A percentile compares a stretch with the other conserved stretches of the same genome.
These are phyloP conservation scores for Acronicta leporina DNA, from an alignment of 2,888 invertebrate genomes.

Conservation along the genomic window DNA sequence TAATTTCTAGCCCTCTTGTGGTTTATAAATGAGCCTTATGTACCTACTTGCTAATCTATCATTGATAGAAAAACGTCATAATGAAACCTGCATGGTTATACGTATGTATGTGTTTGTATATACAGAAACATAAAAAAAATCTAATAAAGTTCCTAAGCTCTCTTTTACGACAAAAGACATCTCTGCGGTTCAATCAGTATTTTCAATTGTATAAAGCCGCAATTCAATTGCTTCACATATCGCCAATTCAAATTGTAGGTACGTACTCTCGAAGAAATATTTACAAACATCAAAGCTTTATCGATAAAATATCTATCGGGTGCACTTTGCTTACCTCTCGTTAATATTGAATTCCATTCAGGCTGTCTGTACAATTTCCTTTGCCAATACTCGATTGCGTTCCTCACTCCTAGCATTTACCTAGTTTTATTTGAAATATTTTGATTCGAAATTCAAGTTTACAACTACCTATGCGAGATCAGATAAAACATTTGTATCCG, in stretches of 20 bases:
- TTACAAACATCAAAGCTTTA: conserved; percentile 8
- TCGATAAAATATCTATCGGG: conserved; percentile 26
- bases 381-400: conserved; percentile 3
- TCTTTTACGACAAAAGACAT: too few species aligned
- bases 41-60: too few species aligned
- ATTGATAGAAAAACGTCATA: too few species aligned
- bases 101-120: too few species aligned
- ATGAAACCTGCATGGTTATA: too few species aligned
- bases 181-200: not conserved
- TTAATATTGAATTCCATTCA: conserved; percentile 19
- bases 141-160: too few species aligned
- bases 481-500: conserved; percentile 32
- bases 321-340: conserved; percentile 9
- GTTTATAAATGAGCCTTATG: too few species aligned
- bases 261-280: conserved; percentile 18
- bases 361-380: conserved; percentile 6
- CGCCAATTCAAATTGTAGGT: conserved; percentile 3
- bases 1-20: too few species aligned
- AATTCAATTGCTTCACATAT: not conserved
- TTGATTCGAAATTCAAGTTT: not conserved
- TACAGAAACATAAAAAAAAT: too few species aligned
- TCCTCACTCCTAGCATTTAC: not conserved
- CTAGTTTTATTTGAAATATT: not conserved
- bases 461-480: conserved; percentile 5
- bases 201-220: not conserved